Base-by-base conservation (phyloP, 92 coral and sea anemone genomes). In the Zoanthus solanderi region DNA sequence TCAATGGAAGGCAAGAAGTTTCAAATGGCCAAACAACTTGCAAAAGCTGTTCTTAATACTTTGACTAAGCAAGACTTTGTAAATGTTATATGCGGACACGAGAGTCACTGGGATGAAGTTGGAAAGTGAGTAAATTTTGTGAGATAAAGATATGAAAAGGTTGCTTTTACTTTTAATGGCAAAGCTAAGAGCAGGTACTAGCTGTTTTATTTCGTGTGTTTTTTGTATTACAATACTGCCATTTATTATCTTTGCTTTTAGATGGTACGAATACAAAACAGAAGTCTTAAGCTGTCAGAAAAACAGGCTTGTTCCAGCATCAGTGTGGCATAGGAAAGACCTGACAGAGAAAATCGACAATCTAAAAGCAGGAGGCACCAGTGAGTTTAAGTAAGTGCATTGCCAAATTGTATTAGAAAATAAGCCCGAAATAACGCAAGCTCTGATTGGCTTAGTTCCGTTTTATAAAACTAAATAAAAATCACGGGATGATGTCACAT, bases 21-120 rank as follows among this genome's bases (percentile, higher is more conserved):
- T 54, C 93, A 90, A 77, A 95, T 97, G 98, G 99, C 99, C 4
- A 97, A 93, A 89, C 95, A 96, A 76, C 95, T 95, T 66, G 99
- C 99, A 28, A 97, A 95, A 82, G 94, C 98, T 5, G 98, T 97
- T 4, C 88, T 97, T 11, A 97, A 95, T 72, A 97, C 99, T 0
- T 87, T 97, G 71, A 97, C 99, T 23, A 97, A 97, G 79, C 99
- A 97, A 83, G 99, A 97, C 84, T 97, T 90, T 95, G 99, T 97
- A 7, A 97, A 97, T 91, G 98, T 97, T 30, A 94, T 97, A 46
- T 97, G 99, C 88, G 99, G 99, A 23, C 98, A 83, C 60, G 97
- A 92, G 45, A 91, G 97, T 46, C 94, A 97, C 18, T 97, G 96
- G 95, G 99, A 97, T 91, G 99, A 97, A 57, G 99, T 97, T 60